These are phyloP conservation scores for Vespertilio murinus DNA, from an alignment of 2,797 vertebrate genomes.

Conservation along the genomic window DNA sequence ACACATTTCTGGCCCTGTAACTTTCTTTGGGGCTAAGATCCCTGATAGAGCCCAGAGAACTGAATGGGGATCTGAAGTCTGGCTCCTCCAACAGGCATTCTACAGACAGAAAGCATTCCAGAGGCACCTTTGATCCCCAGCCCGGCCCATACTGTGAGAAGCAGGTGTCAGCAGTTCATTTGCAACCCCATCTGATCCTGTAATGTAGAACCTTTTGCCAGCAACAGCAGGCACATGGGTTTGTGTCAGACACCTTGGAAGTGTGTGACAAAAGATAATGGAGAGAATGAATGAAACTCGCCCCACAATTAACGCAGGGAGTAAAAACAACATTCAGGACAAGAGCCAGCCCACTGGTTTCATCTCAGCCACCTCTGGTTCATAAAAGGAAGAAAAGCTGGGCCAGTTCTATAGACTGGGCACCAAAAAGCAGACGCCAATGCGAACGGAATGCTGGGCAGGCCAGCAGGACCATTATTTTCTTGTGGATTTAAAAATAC, in stretches of 20 bases:
- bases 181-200: background rate
- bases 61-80: background rate
- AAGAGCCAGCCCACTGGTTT: background rate
- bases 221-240: background rate
- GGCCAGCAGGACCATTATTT: background rate
- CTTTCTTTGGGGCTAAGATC: background rate
- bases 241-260: background rate
- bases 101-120: background rate
- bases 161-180: background rate
- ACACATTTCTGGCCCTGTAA: background rate
- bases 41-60: background rate
- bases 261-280: background rate
- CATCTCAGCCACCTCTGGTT: background rate
- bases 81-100: background rate
- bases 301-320: background rate
- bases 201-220: background rate
- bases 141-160: background rate
- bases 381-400: conserved; percentile 24
- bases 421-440: background rate
- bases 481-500: background rate
- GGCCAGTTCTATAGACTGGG: background rate
- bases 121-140: background rate
- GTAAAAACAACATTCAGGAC: background rate
- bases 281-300: background rate
- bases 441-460: background rate